Percentiles rank a stretch among this genome's conserved stretches.
Evolutionary conservation across 2,113 vertebrate species (phyloP).

Genomic region (Hippocampus abdominalis): DNA sequence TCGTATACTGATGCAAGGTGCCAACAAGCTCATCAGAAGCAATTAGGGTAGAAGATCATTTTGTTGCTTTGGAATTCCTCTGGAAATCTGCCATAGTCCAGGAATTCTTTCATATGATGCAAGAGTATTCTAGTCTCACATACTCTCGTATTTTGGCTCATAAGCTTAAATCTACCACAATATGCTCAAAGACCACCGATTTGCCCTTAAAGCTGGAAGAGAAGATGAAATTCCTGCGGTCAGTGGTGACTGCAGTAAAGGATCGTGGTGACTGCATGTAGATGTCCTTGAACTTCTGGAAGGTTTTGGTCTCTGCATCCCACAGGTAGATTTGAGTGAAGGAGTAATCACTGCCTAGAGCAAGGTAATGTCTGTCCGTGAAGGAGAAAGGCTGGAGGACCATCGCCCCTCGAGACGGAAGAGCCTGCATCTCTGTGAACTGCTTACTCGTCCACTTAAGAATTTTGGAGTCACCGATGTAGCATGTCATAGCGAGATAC

Average conservation of each 20-base stretch:
- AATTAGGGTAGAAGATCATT: neutral
- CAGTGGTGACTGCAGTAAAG: slow-evolving; percentile 85
- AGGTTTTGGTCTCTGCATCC: slow-evolving; percentile 82
- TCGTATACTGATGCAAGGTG: neutral
- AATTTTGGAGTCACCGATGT: slow-evolving; percentile 94
- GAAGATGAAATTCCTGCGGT: slow-evolving; percentile 90
- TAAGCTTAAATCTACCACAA: slow-evolving; percentile 88
- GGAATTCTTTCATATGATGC: slow-evolving; percentile 6
- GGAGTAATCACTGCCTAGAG: slow-evolving; percentile 93
- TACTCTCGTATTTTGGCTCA: slow-evolving; percentile 54
- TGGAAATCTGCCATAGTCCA: slow-evolving; percentile 9
- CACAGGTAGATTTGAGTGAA: slow-evolving; percentile 97
- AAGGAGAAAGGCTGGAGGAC: slow-evolving; percentile 90
- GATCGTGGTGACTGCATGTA: slow-evolving; percentile 94
- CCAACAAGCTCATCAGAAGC: neutral
- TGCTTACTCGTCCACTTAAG: slow-evolving; percentile 88
- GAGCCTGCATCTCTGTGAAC: slow-evolving; percentile 87
- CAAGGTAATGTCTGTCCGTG: slow-evolving; percentile 84
- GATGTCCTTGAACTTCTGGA: slow-evolving; percentile 91
- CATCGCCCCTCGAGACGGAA: slow-evolving; percentile 94
- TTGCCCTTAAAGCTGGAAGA: slow-evolving; percentile 96
- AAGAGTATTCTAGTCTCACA: slow-evolving; percentile 19
- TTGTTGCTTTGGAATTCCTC: slow-evolving; percentile 14
- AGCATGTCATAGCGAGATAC: slow-evolving; percentile 88
- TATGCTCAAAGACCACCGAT: slow-evolving; percentile 93